Evolutionary conservation across 2,113 vertebrate genomes (phyloP).

Genomic region (Pelvicachromis taeniatus): DNA sequence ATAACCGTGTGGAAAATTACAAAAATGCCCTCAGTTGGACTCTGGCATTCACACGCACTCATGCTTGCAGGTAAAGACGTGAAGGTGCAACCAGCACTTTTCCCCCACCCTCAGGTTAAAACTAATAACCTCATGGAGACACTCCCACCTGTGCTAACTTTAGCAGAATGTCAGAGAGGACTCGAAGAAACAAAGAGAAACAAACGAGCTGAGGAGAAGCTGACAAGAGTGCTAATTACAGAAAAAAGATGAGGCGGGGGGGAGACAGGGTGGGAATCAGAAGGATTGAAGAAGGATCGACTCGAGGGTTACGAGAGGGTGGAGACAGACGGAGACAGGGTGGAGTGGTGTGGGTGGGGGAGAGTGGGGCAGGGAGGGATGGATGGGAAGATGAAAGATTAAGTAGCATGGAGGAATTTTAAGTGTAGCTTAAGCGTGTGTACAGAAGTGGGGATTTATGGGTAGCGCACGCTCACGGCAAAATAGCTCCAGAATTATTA

Average conservation of each 20-base stretch:
- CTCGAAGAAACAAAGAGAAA: not conserved
- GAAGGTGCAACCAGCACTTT: not conserved
- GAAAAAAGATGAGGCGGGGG: not conserved
- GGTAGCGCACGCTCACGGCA: conserved; percentile 61
- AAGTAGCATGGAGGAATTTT: conserved; percentile 69
- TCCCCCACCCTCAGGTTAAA: not conserved
- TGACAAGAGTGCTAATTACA: conserved; percentile 40
- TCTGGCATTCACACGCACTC: not conserved
- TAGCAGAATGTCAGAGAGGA: not conserved
- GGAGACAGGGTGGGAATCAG: conserved; percentile 3
- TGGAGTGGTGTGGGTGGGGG: not conserved
- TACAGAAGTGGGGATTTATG: conserved; percentile 67
- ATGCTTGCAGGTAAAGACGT: not conserved
- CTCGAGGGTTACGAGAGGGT: conserved; percentile 1
- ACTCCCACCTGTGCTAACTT: not conserved
- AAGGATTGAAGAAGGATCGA: conserved; percentile 11
- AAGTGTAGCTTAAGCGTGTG: conserved; percentile 67
- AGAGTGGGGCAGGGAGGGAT: not conserved
- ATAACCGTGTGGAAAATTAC: not conserved
- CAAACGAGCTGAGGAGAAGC: not conserved
- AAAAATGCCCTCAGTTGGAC: not conserved
- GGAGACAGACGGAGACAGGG: conserved; percentile 35
- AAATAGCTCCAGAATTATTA: conserved; percentile 71
- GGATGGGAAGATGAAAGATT: conserved; percentile 67
- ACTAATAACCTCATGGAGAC: not conserved